Evolutionary conservation across 2,888 invertebrate genomes (phyloP), one percentile per base, ranked within the genome.

Genomic region (Leptura quadrifasciata): DNA sequence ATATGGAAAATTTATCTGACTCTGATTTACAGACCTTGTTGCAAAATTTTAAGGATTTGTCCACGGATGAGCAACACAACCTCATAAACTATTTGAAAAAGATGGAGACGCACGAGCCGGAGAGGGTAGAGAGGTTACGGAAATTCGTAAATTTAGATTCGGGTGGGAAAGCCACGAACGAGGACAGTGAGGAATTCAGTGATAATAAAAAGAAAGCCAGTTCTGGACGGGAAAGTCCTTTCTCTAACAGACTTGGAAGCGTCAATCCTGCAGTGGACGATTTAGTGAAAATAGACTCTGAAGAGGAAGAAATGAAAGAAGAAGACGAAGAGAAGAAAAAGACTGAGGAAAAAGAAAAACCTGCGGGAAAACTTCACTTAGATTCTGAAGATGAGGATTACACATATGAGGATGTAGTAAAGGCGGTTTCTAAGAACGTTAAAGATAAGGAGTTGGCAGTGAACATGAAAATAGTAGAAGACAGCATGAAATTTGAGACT

Each of bases 51-150:
- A 95, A 95, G 86, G 95, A 95, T 83, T 88, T 96, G 15, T 94
- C 94, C 0, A 92, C 93, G 0, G 95, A 95, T 79, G 96, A 96
- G 86, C 96, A 96, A 84, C 94, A 95, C 86, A 94, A 94, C 82
- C 91, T 96, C 4, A 96, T 96, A 39, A 93, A 93, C 0, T 96
- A 96, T 86, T 87, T 96, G 76, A 95, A 95, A 86, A 95, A 95
- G 86, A 87, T 96, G 54, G 96, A 96, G 87, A 93, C 93, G 0
- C 92, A 92, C 2, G 94, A 96, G 86, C 95, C 95, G 0, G 90
- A 91, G 55, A 92, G 95, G n/a, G 96, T 96, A 0, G 95, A 95
- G 84, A 92, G 93, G 79, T 88, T 96, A 58, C 90, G 95, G 9
- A 93, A 94, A 86, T 96, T 93, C 87, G 95, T 96, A 0, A 94